These are phyloP conservation scores for Pipistrellus nathusii DNA, from an alignment of 2,797 vertebrate genomes.

Conservation along the genomic window DNA sequence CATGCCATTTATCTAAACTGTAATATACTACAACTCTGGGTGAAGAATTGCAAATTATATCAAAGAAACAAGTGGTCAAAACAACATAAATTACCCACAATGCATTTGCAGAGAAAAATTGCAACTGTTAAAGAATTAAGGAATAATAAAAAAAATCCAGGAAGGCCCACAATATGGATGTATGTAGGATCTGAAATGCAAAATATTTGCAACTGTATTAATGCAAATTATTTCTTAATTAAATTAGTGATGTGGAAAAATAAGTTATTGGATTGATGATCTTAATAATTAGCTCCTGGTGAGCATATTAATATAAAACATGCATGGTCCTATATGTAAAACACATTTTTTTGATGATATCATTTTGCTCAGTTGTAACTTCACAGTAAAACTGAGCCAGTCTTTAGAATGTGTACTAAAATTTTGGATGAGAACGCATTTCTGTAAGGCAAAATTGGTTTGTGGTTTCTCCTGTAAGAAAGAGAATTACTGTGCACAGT, in stretches of 20 bases:
- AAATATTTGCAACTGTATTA: neutral
- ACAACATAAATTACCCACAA: constrained; percentile 77
- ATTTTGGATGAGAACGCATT: constrained; percentile 48
- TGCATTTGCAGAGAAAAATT: constrained; percentile 68
- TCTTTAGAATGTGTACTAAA: constrained; percentile 53
- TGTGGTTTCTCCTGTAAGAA: constrained; percentile 71
- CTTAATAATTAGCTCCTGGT: constrained; percentile 27
- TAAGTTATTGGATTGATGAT: neutral
- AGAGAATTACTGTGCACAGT: constrained; percentile 46
- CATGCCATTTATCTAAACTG: constrained; percentile 67
- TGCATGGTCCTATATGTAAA: neutral
- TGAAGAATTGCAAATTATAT: constrained; percentile 76
- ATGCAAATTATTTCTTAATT: constrained; percentile 64
- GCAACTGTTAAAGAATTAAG: constrained; percentile 64
- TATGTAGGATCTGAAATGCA: neutral
- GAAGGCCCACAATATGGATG: neutral
- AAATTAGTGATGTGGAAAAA: constrained; percentile 38
- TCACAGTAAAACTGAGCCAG: constrained; percentile 10
- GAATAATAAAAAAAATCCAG: constrained; percentile 45
- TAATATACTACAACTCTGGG: constrained; percentile 68
- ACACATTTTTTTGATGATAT: constrained; percentile 14
- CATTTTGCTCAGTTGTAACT: constrained; percentile 45
- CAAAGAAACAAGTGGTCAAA: constrained; percentile 78
- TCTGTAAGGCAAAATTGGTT: constrained; percentile 67
- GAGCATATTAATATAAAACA: constrained; percentile 42